phyloP scores from a whole-genome alignment of 2,113 vertebrate genomes.

The Climacteris rufus region DNA sequence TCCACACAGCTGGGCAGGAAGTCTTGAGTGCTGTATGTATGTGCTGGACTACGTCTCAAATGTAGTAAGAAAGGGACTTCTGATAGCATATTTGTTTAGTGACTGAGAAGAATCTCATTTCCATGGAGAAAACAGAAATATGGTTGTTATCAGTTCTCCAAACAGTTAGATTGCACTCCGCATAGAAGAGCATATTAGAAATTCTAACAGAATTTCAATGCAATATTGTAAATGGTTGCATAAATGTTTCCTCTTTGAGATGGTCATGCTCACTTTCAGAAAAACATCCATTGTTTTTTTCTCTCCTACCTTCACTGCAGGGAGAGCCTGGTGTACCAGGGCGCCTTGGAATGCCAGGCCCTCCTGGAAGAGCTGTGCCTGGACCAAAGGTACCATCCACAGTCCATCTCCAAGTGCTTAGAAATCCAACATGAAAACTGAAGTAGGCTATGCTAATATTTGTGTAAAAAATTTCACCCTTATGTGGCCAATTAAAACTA shows the following conservation, averaged over 20 bases:
- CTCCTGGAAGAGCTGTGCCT: conserved; percentile 80
- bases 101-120: neutral
- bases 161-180: neutral
- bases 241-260: neutral
- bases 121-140: neutral
- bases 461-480: neutral
- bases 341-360: conserved; percentile 80
- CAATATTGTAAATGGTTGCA: neutral
- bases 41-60: neutral
- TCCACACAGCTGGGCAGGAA: neutral
- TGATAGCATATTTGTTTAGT: neutral
- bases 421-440: neutral
- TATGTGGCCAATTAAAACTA: neutral
- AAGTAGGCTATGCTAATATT: neutral
- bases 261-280: neutral
- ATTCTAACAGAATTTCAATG: neutral
- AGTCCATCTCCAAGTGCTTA: neutral
- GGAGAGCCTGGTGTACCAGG: conserved; percentile 85
- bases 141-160: neutral
- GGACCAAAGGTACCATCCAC: conserved; percentile 83
- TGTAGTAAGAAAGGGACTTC: neutral
- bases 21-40: neutral
- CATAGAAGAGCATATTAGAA: neutral
- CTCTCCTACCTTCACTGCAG: conserved; percentile 55
- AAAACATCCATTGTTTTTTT: neutral